Base-by-base conservation (phyloP, 2,888 invertebrate genomes). In the Anorthoa munda region DNA sequence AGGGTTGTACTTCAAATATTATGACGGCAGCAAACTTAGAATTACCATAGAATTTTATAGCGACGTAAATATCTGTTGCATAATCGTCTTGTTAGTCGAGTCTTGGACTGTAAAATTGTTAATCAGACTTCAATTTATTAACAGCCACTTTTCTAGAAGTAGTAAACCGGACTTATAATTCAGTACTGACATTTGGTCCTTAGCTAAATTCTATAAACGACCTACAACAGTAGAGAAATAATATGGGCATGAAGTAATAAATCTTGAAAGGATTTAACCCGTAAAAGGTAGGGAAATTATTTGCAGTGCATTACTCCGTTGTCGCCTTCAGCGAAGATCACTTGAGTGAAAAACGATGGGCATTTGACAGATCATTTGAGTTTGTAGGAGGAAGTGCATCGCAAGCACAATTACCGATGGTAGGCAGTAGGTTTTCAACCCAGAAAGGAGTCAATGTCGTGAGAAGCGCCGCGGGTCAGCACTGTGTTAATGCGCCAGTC, bases 401-500 rank as follows among this genome's bases (percentile, higher is more conserved):
- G 65, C 63, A 72, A 69, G 73, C 76, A 84, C 73, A 84, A 83
- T 86, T 83, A 82, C 69, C 75, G 67, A 81, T 84, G 71, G 81
- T 71, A 65, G 83, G 70, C 66, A 86, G 66, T 82, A 82, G 70
- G 79, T 73, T 82, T 87, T 83, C 83, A 88, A 89, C 86, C 88
- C 83, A 90, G 89, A 91, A 90, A 88, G 83, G 88, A 89, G 85
- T 82, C 84, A 83, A 88, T 86, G 84, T 87, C 91, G 92, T 93
- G 93, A 89, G 93, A 93, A 90, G 83, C 72, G 87, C 89, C 83
- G 77, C 86, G 81, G 90, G 91, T 90, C 90, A 88, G 73, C 84
- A 81, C 77, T 81, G 84, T 84, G 85, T 86, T 91, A 90, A 93
- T 90, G 89, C 84, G 87, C 82, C 69, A 85, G 87, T 90, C 92